Conservation (phyloP, 64 coral and sea anemone genomes). For the Acropora yongei region DNA sequence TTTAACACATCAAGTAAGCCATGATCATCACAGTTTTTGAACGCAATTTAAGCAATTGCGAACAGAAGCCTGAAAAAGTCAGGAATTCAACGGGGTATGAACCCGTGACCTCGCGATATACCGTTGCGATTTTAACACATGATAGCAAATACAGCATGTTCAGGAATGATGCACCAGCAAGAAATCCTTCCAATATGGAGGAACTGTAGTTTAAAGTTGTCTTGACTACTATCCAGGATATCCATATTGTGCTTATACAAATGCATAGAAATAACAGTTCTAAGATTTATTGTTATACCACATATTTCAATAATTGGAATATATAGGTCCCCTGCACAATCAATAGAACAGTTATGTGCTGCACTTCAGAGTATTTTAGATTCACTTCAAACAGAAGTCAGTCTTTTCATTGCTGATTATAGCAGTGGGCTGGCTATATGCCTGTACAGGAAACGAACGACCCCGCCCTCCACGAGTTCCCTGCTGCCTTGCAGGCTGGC, state of each 20-base stretch:
- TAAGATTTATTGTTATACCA: slow-evolving; percentile 42
- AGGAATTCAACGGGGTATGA: no score
- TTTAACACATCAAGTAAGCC: no score
- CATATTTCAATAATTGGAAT: slow-evolving; percentile 38
- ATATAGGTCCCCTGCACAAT: slow-evolving; percentile 32
- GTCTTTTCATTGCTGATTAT: slow-evolving; percentile 25
- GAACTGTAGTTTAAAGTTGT: slow-evolving; percentile 28
- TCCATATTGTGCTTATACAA: slow-evolving; percentile 37
- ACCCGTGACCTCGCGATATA: no score
- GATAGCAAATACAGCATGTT: slow-evolving; percentile 35
- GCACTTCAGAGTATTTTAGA: slow-evolving; percentile 22
- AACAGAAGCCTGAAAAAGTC: no score
- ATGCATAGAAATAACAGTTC: slow-evolving; percentile 47
- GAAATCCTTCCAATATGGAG: slow-evolving; percentile 39
- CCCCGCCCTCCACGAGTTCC: no score
- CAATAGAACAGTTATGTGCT: slow-evolving; percentile 24
- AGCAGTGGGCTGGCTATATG: no score
- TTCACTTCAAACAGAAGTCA: slow-evolving; percentile 35
- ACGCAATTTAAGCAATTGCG: no score
- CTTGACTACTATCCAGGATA: slow-evolving; percentile 42
- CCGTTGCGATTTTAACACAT: slow-evolving; percentile 32
- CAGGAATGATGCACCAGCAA: slow-evolving; percentile 46
- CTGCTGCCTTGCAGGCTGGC: no score
- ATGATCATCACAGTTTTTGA: no score
- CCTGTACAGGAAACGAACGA: no score